These are phyloP conservation scores for Camelus bactrianus DNA, from an alignment of 2,113 vertebrate species.

Conservation along the genomic window DNA sequence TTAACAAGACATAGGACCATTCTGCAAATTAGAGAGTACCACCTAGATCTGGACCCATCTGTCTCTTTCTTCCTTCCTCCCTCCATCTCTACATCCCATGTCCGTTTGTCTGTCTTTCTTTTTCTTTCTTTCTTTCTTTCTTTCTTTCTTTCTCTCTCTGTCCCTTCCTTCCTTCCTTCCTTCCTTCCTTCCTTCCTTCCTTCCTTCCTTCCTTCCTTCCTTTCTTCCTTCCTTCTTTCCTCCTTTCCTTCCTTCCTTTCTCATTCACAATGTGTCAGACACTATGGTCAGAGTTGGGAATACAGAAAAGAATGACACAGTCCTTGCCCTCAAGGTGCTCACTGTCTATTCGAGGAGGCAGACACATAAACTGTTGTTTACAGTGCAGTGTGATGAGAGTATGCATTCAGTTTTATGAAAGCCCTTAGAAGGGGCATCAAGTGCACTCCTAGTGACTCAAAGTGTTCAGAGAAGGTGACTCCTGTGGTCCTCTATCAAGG, in stretches of 20 bases:
- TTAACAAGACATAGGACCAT: neutral
- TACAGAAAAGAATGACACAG: neutral
- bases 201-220: too few relatives aligned
- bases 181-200: accelerated
- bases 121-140: too few relatives aligned
- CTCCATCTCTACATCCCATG: accelerated
- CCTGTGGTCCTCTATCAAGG: neutral
- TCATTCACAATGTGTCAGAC: neutral
- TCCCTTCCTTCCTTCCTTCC: neutral
- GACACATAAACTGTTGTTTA: neutral
- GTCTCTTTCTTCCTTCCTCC: neutral
- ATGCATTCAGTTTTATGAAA: neutral
- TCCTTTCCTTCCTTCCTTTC: neutral
- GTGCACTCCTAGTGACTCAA: neutral
- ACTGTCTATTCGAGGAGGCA: neutral
- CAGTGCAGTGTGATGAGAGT: neutral
- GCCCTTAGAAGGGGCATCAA: neutral
- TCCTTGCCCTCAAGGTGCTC: neutral
- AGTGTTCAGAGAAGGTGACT: neutral
- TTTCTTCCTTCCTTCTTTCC: accelerated
- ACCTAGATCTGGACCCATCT: neutral
- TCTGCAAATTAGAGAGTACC: neutral
- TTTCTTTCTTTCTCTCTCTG: neutral
- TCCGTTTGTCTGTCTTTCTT: too few relatives aligned
- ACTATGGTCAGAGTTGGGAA: neutral